Base-by-base conservation (phyloP, 1,140 invertebrate species). In the Frieseomelitta varia region DNA sequence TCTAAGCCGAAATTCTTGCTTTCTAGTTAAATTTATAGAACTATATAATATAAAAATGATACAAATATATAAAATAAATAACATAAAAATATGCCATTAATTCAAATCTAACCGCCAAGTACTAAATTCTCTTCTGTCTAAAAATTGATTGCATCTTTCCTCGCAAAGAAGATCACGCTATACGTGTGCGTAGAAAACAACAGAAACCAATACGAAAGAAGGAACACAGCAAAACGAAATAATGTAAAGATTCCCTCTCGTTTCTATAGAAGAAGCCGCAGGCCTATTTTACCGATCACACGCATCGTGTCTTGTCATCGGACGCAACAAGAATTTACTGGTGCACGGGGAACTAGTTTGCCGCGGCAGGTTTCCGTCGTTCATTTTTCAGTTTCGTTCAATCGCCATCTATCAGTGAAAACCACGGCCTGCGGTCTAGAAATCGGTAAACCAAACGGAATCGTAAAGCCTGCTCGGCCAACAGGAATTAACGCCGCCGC, bases 291-390 rank as follows among this genome's bases (percentile, higher is more conserved):
- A 78, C 39, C 65, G 55, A 88, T 87, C 86, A 74, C 86, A 72
- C 73, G 77, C 87, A 73, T 90, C 87, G 75, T 85, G 68, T 82
- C 39, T 47, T 88, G 89, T 90, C 87, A 80, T 84, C 51, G 58
- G 85, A 73, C 69, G 80, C 61, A 85, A 84, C 81, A 88, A 85
- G 82, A 84, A 79, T 80, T 87, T 84, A 87, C 84, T 84, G 68
- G 77, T 83, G 15, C 85, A 85, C 55, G 21, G 53, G 83, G 67
- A 85, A 88, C 89, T 85, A 79, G 86, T 85, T 80, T 80, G 75
- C 75, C 69, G 24, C 15, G 63, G 10, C 34, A 63, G 65, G 83
- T 85, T 80, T 89, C 87, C 53, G 58, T 27, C 61, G 0, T 34
- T 8, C 8, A 81, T 85, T 85, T 85, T 85, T 81, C 84, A 58